Percentiles rank a stretch among this genome's conserved stretches.
Conservation (phyloP, 2,797 vertebrate genomes). For the Hephaestus fuliginosus region DNA sequence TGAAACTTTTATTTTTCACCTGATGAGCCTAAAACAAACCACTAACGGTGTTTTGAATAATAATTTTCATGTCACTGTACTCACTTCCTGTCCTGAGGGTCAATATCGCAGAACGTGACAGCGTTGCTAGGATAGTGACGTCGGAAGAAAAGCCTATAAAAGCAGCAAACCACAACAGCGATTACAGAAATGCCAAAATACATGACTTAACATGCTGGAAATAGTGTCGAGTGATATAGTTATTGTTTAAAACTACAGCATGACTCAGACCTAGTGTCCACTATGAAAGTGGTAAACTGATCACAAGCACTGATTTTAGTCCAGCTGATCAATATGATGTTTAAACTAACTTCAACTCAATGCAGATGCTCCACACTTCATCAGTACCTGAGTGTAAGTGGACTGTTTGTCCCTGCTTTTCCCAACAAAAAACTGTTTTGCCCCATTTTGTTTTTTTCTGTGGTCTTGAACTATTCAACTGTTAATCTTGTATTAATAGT, state of each 20-base stretch:
- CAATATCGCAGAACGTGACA: constrained; percentile 95
- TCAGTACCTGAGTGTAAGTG: neutral
- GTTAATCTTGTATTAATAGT: neutral
- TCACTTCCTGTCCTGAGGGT: constrained; percentile 98
- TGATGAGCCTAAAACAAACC: neutral
- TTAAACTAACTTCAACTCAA: neutral
- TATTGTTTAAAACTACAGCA: neutral
- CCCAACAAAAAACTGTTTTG: too few relatives aligned
- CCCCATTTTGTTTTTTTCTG: too few relatives aligned
- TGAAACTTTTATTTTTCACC: neutral
- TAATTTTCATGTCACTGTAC: constrained; percentile 45
- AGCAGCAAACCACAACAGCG: neutral
- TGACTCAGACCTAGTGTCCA: neutral
- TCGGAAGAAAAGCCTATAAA: constrained; percentile 94
- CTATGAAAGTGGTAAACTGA: neutral
- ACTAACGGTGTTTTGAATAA: neutral
- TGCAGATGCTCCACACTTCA: neutral
- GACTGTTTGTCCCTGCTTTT: neutral
- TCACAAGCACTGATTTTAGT: neutral
- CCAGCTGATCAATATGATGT: neutral
- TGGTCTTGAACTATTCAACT: too few relatives aligned
- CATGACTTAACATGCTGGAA: neutral
- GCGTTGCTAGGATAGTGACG: constrained; percentile 96
- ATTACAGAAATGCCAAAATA: neutral
- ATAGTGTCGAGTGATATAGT: neutral